These are phyloP conservation scores for Steinernema carpocapsae DNA, from an alignment of 2,888 invertebrate species.

Conservation along the genomic window DNA sequence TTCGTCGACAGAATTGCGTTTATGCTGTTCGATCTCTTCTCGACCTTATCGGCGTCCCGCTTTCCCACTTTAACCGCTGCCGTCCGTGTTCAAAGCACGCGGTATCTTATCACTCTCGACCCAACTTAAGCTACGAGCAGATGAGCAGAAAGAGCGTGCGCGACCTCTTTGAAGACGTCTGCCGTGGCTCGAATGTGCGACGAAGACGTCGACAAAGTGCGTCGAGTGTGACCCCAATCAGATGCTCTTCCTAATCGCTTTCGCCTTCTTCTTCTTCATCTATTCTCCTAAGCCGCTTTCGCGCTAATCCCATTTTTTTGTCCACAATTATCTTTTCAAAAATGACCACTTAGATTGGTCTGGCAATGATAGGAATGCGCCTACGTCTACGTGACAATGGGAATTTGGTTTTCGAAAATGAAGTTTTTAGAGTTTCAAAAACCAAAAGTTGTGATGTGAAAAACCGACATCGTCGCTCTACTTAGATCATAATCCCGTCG, in stretches of 20 bases:
- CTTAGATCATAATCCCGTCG: too few relatives aligned
- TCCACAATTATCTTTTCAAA: constrained; percentile 3
- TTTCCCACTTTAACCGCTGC: not conserved
- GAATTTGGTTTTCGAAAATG: not conserved
- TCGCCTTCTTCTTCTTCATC: not conserved
- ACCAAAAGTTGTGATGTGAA: too few relatives aligned
- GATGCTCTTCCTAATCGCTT: constrained; percentile 21
- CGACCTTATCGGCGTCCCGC: not conserved
- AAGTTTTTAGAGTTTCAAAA: too few relatives aligned
- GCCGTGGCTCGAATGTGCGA: not conserved
- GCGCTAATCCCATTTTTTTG: constrained; percentile 20
- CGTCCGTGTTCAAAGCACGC: not conserved
- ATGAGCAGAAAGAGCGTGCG: constrained; percentile 4
- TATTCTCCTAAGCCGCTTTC: constrained; percentile 13
- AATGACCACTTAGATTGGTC: too few relatives aligned
- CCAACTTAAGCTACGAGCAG: not conserved
- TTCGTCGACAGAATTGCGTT: constrained; percentile 7
- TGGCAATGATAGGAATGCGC: not conserved
- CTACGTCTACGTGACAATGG: not conserved
- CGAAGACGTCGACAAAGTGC: constrained; percentile 16
- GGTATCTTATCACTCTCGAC: constrained; percentile 24
- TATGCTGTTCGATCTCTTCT: constrained; percentile 19
- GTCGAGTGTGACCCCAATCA: constrained; percentile 1
- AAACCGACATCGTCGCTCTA: too few relatives aligned
- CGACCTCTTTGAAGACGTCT: constrained; percentile 15